phyloP scores from a whole-genome alignment of 2,888 invertebrate genomes.

The Leptinotarsa haldemani region DNA sequence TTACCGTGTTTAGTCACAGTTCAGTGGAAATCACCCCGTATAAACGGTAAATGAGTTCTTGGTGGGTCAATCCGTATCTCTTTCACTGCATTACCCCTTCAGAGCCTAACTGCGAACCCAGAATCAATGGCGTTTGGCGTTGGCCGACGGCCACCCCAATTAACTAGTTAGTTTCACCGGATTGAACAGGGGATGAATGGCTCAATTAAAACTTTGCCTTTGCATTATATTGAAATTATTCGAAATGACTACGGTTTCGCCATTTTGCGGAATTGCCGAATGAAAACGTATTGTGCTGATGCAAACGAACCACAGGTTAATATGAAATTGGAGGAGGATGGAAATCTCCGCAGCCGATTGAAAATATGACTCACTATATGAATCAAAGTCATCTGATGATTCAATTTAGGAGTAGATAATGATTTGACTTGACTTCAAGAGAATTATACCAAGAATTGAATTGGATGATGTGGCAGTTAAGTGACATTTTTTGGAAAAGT shows the following conservation, averaged over 20 bases:
- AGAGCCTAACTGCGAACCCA: not conserved
- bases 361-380: too few species aligned
- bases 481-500: too few species aligned
- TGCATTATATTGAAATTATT: slow-evolving; percentile 15
- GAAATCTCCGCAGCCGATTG: too few species aligned
- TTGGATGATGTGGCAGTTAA: too few species aligned
- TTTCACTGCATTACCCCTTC: slow-evolving; percentile 33
- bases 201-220: slow-evolving; percentile 41
- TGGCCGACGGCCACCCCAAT: slow-evolving; percentile 36
- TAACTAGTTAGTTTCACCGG: slow-evolving; percentile 39
- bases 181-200: slow-evolving; percentile 42
- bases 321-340: not conserved
- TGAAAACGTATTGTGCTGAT: slow-evolving; percentile 14
- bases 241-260: slow-evolving; percentile 12
- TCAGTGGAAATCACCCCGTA: not conserved
- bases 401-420: too few species aligned
- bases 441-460: too few species aligned
- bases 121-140: slow-evolving; percentile 28
- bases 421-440: too few species aligned
- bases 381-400: too few species aligned
- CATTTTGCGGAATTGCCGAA: slow-evolving; percentile 3
- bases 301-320: not conserved
- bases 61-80: slow-evolving; percentile 29
- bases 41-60: not conserved
- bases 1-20: not conserved